Evolutionary conservation across 2,888 invertebrate species (phyloP).

Genomic region (Ptychoptera albimana): DNA sequence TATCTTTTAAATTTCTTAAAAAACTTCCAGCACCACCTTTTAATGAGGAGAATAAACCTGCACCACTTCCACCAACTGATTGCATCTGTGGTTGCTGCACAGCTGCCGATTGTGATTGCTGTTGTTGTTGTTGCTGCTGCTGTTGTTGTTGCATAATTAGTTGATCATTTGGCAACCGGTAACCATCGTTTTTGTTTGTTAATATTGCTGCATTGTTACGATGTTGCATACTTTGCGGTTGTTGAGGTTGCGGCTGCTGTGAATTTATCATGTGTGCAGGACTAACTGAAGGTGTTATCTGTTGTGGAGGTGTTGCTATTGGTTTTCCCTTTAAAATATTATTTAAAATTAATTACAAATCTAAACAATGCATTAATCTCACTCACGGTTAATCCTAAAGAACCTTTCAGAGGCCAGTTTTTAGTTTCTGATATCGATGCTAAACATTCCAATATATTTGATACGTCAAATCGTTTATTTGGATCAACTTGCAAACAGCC

Average conservation of each 20-base stretch:
- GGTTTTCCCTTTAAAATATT: conserved; percentile 18
- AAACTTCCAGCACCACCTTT: conserved; percentile 87
- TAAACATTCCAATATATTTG: conserved; percentile 66
- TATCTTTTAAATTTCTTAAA: conserved; percentile 87
- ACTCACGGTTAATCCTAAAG: conserved; percentile 30
- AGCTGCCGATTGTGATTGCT: conserved; percentile 1
- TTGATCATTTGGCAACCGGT: no score
- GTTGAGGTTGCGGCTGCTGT: no score
- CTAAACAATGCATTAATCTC: no score
- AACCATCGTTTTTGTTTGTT: neutral
- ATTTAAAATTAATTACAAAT: neutral
- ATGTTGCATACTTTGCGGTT: no score
- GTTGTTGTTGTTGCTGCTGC: neutral
- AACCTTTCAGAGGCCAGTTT: conserved; percentile 64
- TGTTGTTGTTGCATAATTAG: neutral
- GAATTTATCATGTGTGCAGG: conserved; percentile 7
- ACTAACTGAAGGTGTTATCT: conserved; percentile 11
- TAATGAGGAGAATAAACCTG: conserved; percentile 68
- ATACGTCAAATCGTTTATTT: conserved; percentile 58
- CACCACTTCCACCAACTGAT: conserved; percentile 13
- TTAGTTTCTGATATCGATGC: conserved; percentile 79
- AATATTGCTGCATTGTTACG: neutral
- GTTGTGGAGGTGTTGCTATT: conserved; percentile 20
- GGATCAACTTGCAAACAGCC: conserved; percentile 76
- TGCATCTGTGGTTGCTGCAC: neutral